Base-by-base conservation (phyloP, 2,888 invertebrate genomes). In the Pristionchus entomophagus region DNA sequence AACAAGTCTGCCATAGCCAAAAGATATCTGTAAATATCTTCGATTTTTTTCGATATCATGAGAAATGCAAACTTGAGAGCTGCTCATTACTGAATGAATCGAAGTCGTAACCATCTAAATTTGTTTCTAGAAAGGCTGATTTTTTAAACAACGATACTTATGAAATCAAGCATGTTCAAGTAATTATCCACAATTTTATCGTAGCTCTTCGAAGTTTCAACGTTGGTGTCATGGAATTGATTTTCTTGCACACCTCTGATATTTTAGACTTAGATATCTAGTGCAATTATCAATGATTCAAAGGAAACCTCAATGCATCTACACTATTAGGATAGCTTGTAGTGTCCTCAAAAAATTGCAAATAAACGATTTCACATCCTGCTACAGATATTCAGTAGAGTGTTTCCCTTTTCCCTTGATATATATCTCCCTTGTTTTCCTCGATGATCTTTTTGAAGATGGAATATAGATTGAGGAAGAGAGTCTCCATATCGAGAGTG, bases 1-100 rank as follows among this genome's bases (percentile, higher is more conserved):
- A 97, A 93, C 98, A 98, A 0, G 97, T 97, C 94, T 98, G 98
- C 94, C 97, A 98, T 87, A 95, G 96, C 98, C 98, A 98, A 92
- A 85, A 29, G n/a, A 85, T 26, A 8, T 38, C 85, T 85, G 45
- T 12, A n/a, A n/a, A n/a, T n/a, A n/a, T n/a, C n/a, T n/a, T n/a
- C n/a, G n/a, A n/a, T n/a, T n/a, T n/a, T n/a, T n/a, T n/a, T n/a
- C n/a, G n/a, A n/a, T n/a, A n/a, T n/a, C n/a, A n/a, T n/a, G n/a
- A n/a, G n/a, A n/a, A n/a, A n/a, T n/a, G n/a, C n/a, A n/a, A n/a
- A n/a, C n/a, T n/a, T n/a, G 69, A 14, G 22, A 19, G 6, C 12
- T 5, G 0, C 6, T 78, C 49, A 32, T 1, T 14, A n/a, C n/a
- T n/a, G 29, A 19, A 26, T 2, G 26, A 32, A 32, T 51, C 32